Conservation (phyloP, 2,113 vertebrate species). For the Toxotes jaculatrix region DNA sequence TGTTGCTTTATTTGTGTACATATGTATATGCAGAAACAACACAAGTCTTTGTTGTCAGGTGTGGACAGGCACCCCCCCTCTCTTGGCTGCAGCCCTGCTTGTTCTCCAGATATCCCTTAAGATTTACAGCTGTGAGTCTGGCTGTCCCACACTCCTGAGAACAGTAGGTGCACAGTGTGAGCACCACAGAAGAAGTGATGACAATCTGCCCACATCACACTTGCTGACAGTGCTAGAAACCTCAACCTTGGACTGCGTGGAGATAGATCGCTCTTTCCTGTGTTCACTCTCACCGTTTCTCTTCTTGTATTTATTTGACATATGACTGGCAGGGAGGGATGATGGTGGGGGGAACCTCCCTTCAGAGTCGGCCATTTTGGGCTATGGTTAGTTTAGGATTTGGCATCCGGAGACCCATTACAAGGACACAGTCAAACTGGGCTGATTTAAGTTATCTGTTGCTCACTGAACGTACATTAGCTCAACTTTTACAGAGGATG, state of each 20-base stretch:
- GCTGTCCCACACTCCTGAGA: constrained; percentile 44
- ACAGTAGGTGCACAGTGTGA: constrained; percentile 70
- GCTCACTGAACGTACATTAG: constrained; percentile 66
- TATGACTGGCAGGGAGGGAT: constrained; percentile 60
- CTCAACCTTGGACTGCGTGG: constrained; percentile 40
- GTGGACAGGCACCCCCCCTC: constrained; percentile 39
- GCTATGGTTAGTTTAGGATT: constrained; percentile 70
- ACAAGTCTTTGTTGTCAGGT: constrained; percentile 61
- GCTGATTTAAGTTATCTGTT: constrained; percentile 72
- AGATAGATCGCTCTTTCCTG: constrained; percentile 68
- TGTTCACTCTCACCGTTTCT: constrained; percentile 54
- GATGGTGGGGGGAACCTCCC: constrained; percentile 32
- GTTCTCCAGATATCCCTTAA: constrained; percentile 58
- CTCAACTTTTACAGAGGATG: constrained; percentile 40
- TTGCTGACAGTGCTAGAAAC: constrained; percentile 60
- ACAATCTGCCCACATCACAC: constrained; percentile 65
- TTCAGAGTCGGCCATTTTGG: constrained; percentile 57
- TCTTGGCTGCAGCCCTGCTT: constrained; percentile 35
- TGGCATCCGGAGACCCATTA: constrained; percentile 68
- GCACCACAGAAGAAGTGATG: constrained; percentile 58
- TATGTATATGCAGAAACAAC: constrained; percentile 37
- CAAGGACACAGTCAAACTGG: constrained; percentile 59
- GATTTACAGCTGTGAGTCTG: constrained; percentile 63
- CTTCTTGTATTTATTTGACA: constrained; percentile 78
- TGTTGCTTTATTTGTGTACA: constrained; percentile 1